Conservation (phyloP, 2,888 invertebrate species). For the Trichogramma evanescens region DNA sequence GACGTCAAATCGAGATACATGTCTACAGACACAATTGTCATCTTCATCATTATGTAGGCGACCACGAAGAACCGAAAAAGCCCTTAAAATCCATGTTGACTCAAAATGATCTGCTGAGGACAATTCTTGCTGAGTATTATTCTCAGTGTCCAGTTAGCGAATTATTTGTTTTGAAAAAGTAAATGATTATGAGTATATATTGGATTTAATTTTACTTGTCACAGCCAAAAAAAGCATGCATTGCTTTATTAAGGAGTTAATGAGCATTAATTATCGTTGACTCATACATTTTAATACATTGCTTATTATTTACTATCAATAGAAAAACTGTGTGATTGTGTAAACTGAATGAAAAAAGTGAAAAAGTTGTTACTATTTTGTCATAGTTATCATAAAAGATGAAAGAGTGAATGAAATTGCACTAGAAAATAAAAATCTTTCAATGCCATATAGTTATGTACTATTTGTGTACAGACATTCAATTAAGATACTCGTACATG, state of each 20-base stretch:
- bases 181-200: slow-evolving; percentile 2
- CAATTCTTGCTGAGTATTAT: slow-evolving; percentile 12
- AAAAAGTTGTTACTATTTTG: slow-evolving; percentile 4
- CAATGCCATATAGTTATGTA: slow-evolving; percentile 10
- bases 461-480: neutral
- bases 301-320: no score
- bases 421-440: slow-evolving; percentile 4
- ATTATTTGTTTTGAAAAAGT: slow-evolving; percentile 12
- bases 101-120: slow-evolving; percentile 38
- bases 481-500: slow-evolving; percentile 3
- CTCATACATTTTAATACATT: no score
- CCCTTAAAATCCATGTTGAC: slow-evolving; percentile 67
- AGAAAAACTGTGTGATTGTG: no score
- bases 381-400: slow-evolving; percentile 4
- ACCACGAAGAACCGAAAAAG: slow-evolving; percentile 59
- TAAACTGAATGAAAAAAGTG: no score
- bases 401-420: slow-evolving; percentile 2
- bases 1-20: neutral
- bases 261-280: no score
- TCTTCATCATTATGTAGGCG: slow-evolving; percentile 45
- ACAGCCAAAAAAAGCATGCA: slow-evolving; percentile 1
- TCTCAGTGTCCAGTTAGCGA: slow-evolving; percentile 19
- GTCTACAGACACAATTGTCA: no score
- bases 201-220: slow-evolving; percentile 15
- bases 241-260: no score